These are phyloP conservation scores for Tolypeutes matacus DNA, from an alignment of 2,797 vertebrate species.

Conservation along the genomic window DNA sequence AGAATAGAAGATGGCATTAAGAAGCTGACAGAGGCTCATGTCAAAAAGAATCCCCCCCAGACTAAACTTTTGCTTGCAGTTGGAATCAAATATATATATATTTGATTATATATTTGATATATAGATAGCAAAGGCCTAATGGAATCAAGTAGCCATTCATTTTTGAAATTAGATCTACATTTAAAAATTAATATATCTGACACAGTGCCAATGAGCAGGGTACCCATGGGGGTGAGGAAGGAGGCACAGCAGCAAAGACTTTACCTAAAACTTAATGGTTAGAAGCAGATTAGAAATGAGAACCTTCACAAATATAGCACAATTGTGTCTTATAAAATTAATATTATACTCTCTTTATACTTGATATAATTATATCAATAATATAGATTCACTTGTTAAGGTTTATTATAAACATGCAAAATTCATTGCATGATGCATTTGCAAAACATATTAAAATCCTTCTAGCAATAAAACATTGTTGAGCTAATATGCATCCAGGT, in stretches of 20 bases:
- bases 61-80: conserved; percentile 75
- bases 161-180: conserved; percentile 88
- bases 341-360: conserved; percentile 87
- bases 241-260: conserved; percentile 77
- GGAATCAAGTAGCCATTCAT: conserved; percentile 89
- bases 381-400: conserved; percentile 87
- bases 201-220: conserved; percentile 86
- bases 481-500: conserved; percentile 60
- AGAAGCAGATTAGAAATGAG: conserved; percentile 84
- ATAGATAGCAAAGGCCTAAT: conserved; percentile 91
- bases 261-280: conserved; percentile 83
- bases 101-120: conserved; percentile 81
- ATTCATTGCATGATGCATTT: conserved; percentile 90
- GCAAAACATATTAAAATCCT: conserved; percentile 87
- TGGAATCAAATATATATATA: conserved; percentile 75
- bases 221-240: conserved; percentile 58
- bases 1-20: conserved; percentile 77
- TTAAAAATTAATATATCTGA: conserved; percentile 82
- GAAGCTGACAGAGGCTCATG: conserved; percentile 76
- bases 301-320: conserved; percentile 87
- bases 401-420: conserved; percentile 90
- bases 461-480: conserved; percentile 81
- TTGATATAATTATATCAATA: conserved; percentile 86
- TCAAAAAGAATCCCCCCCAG: conserved; percentile 73
- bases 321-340: conserved; percentile 88